These are phyloP conservation scores for Caenorhabditis briggsae DNA, from an alignment of 1,140 invertebrate species.

Conservation along the genomic window DNA sequence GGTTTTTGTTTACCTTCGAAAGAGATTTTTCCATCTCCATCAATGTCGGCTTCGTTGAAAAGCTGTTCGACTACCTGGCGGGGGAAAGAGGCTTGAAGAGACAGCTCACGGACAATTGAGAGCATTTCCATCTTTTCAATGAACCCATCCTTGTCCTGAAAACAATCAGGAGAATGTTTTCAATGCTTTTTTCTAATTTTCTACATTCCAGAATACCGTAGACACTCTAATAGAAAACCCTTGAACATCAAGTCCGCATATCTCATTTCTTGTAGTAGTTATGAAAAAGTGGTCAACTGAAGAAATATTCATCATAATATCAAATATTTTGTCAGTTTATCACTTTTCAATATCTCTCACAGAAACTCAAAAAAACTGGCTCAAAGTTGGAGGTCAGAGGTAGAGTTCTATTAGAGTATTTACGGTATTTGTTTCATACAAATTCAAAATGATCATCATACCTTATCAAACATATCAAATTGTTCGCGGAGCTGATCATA, in stretches of 20 bases:
- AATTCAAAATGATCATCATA: conserved; percentile 9
- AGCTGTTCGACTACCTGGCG: conserved; percentile 74
- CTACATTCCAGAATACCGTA: not conserved
- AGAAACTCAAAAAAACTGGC: too few species aligned
- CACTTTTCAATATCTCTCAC: too few species aligned
- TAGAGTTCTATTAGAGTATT: too few species aligned
- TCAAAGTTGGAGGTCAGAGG: too few species aligned
- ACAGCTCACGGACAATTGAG: conserved; percentile 72
- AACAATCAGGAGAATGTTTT: conserved; percentile 16
- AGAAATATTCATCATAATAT: too few species aligned
- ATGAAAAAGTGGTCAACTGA: too few species aligned
- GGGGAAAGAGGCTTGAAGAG: conserved; percentile 72
- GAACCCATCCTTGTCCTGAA: conserved; percentile 77
- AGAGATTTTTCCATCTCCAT: conserved; percentile 77
- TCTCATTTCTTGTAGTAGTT: too few species aligned
- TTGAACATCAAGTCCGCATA: too few species aligned
- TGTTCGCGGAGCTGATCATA: conserved; percentile 72
- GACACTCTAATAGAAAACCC: too few species aligned
- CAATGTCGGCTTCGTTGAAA: conserved; percentile 75
- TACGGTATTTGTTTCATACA: not conserved
- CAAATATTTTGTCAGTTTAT: too few species aligned
- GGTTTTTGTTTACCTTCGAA: conserved; percentile 77
- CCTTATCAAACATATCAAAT: conserved; percentile 76
- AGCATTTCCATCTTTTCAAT: conserved; percentile 75
- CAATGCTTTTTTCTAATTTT: not conserved